Percentiles rank a stretch among this genome's conserved stretches.
These are phyloP conservation scores for Acanthiza pusilla DNA, from an alignment of 2,797 vertebrate species.

Conservation along the genomic window DNA sequence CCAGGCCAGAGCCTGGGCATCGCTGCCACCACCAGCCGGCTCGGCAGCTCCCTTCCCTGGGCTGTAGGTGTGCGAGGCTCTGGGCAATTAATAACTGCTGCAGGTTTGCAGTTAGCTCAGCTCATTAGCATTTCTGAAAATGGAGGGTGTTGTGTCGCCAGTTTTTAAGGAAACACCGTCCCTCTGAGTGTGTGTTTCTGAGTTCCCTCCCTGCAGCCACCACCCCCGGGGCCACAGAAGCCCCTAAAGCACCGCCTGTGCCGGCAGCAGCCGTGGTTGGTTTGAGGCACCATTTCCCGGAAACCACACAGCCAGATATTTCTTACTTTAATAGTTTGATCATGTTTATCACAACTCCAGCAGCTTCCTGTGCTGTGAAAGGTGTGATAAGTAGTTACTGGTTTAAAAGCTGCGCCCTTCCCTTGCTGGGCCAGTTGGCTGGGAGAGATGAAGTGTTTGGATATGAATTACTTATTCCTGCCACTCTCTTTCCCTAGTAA, in stretches of 20 bases:
- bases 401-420: conserved; percentile 1
- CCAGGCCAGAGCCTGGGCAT: background rate
- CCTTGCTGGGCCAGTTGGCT: background rate
- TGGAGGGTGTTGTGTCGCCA: background rate
- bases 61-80: background rate
- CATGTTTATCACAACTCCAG: conserved; percentile 33
- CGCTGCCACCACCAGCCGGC: background rate
- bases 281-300: conserved; percentile 57
- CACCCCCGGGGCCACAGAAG: background rate
- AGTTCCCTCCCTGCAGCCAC: background rate
- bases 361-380: conserved; percentile 60
- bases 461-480: background rate
- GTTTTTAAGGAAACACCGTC: background rate
- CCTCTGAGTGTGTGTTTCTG: background rate
- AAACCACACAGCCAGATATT: conserved; percentile 43
- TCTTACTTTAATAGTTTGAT: conserved; percentile 37
- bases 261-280: background rate
- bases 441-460: background rate
- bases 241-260: background rate
- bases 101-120: background rate
- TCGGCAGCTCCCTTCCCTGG: background rate
- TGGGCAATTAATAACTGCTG: background rate
- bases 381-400: conserved; percentile 41
- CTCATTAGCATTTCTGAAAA: background rate
- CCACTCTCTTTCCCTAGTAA: background rate